A percentile compares a stretch with the other conserved stretches of the same genome.
Conservation (phyloP, 1,140 invertebrate species). For the Caligus rogercresseyi region DNA sequence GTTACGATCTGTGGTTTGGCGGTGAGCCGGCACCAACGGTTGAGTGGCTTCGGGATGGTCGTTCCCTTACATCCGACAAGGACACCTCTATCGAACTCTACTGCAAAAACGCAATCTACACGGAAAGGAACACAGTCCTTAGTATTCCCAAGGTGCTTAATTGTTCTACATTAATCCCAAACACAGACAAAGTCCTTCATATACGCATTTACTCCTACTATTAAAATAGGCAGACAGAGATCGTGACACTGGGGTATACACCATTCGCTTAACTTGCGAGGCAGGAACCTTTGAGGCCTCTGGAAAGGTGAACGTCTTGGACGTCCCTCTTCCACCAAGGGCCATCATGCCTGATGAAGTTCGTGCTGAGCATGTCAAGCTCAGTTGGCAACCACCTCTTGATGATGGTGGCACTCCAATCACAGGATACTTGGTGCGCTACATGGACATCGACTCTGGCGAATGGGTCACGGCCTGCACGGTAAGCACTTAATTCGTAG, state of each 20-base stretch:
- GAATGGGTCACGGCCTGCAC: constrained; percentile 81
- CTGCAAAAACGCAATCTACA: constrained; percentile 20
- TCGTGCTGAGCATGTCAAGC: constrained; percentile 62
- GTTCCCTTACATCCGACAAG: constrained; percentile 26
- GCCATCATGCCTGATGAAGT: constrained; percentile 81
- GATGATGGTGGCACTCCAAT: constrained; percentile 85
- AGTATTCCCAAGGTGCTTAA: constrained; percentile 20
- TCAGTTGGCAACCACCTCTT: constrained; percentile 74
- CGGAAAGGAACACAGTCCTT: constrained; percentile 16
- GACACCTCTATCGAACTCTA: constrained; percentile 48
- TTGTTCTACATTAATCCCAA: background rate
- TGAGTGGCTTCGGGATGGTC: constrained; percentile 56
- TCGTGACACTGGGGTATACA: constrained; percentile 14
- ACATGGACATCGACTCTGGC: constrained; percentile 85
- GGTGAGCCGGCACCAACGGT: constrained; percentile 86
- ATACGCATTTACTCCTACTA: background rate
- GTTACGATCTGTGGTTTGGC: constrained; percentile 77
- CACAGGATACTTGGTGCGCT: constrained; percentile 81
- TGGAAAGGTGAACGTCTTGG: constrained; percentile 18
- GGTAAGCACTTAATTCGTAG: constrained; percentile 38
- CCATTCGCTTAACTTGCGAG: constrained; percentile 16
- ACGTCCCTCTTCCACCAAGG: constrained; percentile 44
- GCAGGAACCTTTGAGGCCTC: constrained; percentile 18
- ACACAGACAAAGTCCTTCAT: background rate
- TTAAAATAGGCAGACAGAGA: constrained; percentile 11